phyloP scores from a whole-genome alignment of 2,888 invertebrate species.

The Tenodera sinensis region DNA sequence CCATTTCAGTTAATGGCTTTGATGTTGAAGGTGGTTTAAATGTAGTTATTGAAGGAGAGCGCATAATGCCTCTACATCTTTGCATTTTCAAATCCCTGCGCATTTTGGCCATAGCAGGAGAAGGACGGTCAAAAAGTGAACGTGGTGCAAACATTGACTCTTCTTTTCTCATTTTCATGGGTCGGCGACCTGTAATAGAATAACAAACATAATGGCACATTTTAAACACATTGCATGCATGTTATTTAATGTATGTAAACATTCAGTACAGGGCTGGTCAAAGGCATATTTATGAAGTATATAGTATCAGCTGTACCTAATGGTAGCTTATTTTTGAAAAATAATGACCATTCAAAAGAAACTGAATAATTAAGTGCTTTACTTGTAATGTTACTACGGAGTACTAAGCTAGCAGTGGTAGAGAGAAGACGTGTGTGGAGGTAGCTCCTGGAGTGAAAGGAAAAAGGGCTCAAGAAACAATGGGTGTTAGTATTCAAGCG shows the following conservation, averaged over 20 bases:
- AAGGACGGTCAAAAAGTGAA: slow-evolving; percentile 77
- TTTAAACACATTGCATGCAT: background rate
- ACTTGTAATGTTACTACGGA: no score
- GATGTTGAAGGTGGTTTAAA: slow-evolving; percentile 33
- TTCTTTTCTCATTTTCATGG: slow-evolving; percentile 61
- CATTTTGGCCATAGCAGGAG: slow-evolving; percentile 69
- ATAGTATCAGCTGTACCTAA: no score
- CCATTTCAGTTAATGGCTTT: slow-evolving; percentile 52
- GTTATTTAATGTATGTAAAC: background rate
- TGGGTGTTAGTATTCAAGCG: no score
- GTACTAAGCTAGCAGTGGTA: no score
- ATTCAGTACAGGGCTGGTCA: no score
- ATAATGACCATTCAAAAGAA: no score
- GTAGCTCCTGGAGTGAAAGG: no score
- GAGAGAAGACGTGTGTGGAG: no score
- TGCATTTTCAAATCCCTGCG: slow-evolving; percentile 73
- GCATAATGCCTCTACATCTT: slow-evolving; percentile 50
- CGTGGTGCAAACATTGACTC: slow-evolving; percentile 72
- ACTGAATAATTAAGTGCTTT: no score
- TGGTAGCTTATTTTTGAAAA: no score
- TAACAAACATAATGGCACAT: background rate
- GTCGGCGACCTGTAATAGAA: slow-evolving; percentile 50
- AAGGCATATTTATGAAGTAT: no score
- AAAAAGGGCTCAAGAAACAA: no score
- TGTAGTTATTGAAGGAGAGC: slow-evolving; percentile 39